Evolutionary conservation across 2,888 invertebrate genomes (phyloP).

Genomic region (Danaus chrysippus): DNA sequence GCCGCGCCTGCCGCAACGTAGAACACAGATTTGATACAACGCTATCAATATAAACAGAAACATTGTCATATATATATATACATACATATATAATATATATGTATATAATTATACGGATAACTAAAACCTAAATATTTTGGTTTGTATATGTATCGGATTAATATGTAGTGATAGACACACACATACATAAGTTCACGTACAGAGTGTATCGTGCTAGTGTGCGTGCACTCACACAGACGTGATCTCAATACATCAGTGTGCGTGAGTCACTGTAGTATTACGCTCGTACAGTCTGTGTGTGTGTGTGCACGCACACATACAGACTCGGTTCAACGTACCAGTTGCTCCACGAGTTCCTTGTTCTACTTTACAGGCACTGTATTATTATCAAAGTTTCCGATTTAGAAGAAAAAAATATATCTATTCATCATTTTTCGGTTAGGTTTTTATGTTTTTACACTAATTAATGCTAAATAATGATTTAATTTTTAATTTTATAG

Average conservation of each 20-base stretch:
- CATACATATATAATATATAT: too few relatives aligned
- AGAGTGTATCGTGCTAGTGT: conserved; percentile 1
- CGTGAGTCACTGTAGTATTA: too few relatives aligned
- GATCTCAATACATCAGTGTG: too few relatives aligned
- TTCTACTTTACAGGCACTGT: conserved; percentile 77
- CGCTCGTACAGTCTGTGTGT: conserved; percentile 36
- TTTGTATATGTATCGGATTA: conserved; percentile 34
- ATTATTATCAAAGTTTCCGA: conserved; percentile 74
- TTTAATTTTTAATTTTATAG: neutral
- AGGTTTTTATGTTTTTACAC: neutral
- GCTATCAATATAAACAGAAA: conserved; percentile 11
- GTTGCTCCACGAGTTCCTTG: conserved; percentile 77
- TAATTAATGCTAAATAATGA: neutral
- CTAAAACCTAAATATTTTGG: too few relatives aligned
- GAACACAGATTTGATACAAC: conserved; percentile 42
- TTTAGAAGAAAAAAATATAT: conserved; percentile 27
- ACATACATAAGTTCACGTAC: conserved; percentile 35
- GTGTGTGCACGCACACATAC: conserved; percentile 45
- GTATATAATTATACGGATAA: too few relatives aligned
- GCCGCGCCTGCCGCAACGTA: conserved; percentile 41
- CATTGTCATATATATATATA: too few relatives aligned
- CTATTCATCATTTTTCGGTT: conserved; percentile 6
- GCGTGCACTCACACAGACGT: conserved; percentile 21
- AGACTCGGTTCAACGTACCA: conserved; percentile 74
- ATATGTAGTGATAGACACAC: conserved; percentile 34